Percentiles rank a stretch among this genome's conserved stretches.
Evolutionary conservation across 2,113 vertebrate genomes (phyloP).

Genomic region (rabbit (Oryctolagus cuniculus)): mOryCun1.1 NC_091443.1:1238001-1238500

Average conservation of each 20-base stretch:
- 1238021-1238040: not conserved
- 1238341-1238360: accelerated
- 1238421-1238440: too few species aligned
- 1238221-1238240: not conserved
- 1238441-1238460: too few species aligned
- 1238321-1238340: not conserved
- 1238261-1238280: not conserved
- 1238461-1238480: too few species aligned
- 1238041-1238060: not conserved
- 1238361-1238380: not conserved
- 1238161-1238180: not conserved
- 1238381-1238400: not conserved
- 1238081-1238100: not conserved
- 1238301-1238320: not conserved
- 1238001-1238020: not conserved
- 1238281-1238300: not conserved
- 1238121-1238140: not conserved
- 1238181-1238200: not conserved
- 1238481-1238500: too few species aligned
- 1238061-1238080: not conserved
- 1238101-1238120: not conserved
- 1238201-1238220: not conserved
- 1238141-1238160: not conserved
- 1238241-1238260: not conserved
- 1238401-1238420: not conserved